Base-by-base conservation (phyloP, 2,888 invertebrate species). In the Coecobrya sp. region DNA sequence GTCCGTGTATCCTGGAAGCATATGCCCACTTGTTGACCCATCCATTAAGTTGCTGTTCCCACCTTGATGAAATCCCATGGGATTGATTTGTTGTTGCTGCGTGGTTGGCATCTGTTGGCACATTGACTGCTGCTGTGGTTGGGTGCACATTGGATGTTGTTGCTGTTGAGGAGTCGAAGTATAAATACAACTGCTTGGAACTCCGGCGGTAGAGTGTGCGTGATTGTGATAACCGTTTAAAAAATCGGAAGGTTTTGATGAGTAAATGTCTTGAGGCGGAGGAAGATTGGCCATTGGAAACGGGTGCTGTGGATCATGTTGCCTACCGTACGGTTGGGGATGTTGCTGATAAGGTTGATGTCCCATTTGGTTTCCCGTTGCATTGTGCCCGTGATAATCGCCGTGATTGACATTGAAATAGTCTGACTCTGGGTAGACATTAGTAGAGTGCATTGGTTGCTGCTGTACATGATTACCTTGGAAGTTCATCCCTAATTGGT, bases 1-100 rank as follows among this genome's bases (percentile, higher is more conserved):
- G 95, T 97, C 97, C 62, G 97, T 97, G 95, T 97, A 97, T 95
- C 97, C 76, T 95, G 95, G 94, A 95, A 92, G 87, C 49, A 90
- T 85, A 55, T 68, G 59, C 36, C 82, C 27, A 42, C 70, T 70
- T 13, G 30, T 49, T 10, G 87, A 36, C 16, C 49, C 82, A 16
- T 92, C 88, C 85, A 87, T 25, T 36, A 88, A 62, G n/a, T 88
- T 92, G 55, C 13, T 62, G 55, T 59, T 87, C 45, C 55, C 92
- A 49, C 55, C 65, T 59, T 62, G 79, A 25, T 82, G 87, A 27
- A 91, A 86, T 49, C 36, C 86, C 25, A 91, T 65, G 13, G 90
- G 49, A 52, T 62, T 68, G 22, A 91, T 62, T 27, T 79, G 62
- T 55, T 62, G 92, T 30, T 59, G 92, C 73, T 36, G 93, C 3